phyloP scores from a whole-genome alignment of 1,140 invertebrate genomes.

The Yoshiicerus persimilis region DNA sequence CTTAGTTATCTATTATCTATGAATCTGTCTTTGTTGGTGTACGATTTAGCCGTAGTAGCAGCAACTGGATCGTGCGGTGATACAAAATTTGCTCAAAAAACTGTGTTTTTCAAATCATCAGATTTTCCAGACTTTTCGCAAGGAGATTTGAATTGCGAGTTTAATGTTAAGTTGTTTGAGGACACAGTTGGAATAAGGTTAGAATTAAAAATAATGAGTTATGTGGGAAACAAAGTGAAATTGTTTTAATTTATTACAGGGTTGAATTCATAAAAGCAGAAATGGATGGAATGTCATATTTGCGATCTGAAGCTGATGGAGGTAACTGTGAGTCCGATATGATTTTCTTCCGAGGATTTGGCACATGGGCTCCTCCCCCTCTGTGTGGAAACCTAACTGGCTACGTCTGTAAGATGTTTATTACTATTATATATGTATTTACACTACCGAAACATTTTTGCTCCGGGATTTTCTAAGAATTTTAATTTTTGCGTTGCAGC shows the following conservation, averaged over 20 bases:
- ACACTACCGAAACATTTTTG: neutral
- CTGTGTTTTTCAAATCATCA: conserved; percentile 31
- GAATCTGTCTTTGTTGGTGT: neutral
- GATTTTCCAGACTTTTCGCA: conserved; percentile 1
- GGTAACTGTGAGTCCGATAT: conserved; percentile 39
- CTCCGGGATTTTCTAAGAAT: neutral
- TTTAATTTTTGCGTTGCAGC: neutral
- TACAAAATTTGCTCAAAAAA: conserved; percentile 2
- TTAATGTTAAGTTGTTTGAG: conserved; percentile 8
- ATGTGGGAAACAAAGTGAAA: neutral
- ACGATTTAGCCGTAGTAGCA: neutral
- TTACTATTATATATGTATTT: neutral
- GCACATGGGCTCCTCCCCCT: conserved; percentile 34
- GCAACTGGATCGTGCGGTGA: conserved; percentile 26
- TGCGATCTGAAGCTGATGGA: neutral
- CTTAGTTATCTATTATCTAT: neutral
- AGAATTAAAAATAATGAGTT: neutral
- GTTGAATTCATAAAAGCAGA: conserved; percentile 31
- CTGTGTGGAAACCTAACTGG: conserved; percentile 41
- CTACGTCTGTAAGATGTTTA: conserved; percentile 20
- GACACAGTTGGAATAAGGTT: conserved; percentile 29
- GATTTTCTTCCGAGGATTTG: conserved; percentile 36
- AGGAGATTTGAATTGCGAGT: conserved; percentile 27
- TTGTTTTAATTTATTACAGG: neutral
- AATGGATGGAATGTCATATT: conserved; percentile 35